Evolutionary conservation across 1,140 invertebrate genomes (phyloP).

Genomic region (Eulimnadia texana): DNA sequence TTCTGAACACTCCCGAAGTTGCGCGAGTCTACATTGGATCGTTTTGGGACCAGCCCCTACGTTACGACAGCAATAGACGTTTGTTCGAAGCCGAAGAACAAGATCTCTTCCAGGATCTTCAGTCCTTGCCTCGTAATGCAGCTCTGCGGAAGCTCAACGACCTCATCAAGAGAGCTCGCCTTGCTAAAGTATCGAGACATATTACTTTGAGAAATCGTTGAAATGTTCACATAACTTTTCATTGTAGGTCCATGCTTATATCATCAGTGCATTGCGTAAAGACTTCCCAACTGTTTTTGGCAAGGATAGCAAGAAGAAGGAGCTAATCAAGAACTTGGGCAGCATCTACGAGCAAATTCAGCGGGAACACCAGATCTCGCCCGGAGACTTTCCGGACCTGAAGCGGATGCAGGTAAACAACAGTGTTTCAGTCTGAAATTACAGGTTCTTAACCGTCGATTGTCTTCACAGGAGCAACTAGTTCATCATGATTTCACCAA

Average conservation of each 20-base stretch:
- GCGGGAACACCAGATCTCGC: constrained; percentile 79
- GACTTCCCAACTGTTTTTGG: constrained; percentile 94
- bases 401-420: constrained; percentile 76
- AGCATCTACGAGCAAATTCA: constrained; percentile 77
- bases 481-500: constrained; percentile 91
- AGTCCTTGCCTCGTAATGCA: constrained; percentile 85
- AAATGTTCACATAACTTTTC: constrained; percentile 17
- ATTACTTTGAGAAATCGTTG: not conserved
- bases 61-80: constrained; percentile 72
- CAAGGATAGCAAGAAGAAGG: constrained; percentile 89
- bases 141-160: constrained; percentile 93
- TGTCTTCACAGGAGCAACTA: constrained; percentile 45
- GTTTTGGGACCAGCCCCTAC: constrained; percentile 91
- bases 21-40: constrained; percentile 96
- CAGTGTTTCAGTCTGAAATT: not conserved
- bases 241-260: constrained; percentile 81
- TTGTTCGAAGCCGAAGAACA: constrained; percentile 95
- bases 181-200: constrained; percentile 58
- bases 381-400: constrained; percentile 90
- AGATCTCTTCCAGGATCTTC: constrained; percentile 88
- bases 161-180: constrained; percentile 85
- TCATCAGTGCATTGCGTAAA: constrained; percentile 83
- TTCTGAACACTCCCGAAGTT: constrained; percentile 95
- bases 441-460: too few species aligned
- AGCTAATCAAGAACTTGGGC: constrained; percentile 85